Evolutionary conservation across 2,113 vertebrate genomes (phyloP).

Genomic region (Menura novaehollandiae): DNA sequence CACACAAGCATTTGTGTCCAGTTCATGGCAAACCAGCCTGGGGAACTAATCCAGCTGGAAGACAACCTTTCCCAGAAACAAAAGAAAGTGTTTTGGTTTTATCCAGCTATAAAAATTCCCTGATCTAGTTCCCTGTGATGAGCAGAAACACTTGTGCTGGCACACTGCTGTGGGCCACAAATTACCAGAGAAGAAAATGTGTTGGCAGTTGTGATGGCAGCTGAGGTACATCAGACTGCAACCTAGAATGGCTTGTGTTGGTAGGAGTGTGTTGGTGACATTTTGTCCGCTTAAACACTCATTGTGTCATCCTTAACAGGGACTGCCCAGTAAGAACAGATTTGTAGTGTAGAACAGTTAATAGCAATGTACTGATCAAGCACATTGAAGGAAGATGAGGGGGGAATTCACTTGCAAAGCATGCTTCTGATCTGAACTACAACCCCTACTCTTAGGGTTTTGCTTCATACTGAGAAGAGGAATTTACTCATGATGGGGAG

Average conservation of each 20-base stretch:
- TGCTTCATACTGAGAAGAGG: not conserved
- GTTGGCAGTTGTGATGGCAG: not conserved
- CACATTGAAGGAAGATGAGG: not conserved
- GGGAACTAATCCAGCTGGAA: not conserved
- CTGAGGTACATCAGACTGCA: not conserved
- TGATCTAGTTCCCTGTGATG: not conserved
- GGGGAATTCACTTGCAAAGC: not conserved
- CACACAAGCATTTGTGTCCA: not conserved
- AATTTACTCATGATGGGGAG: not conserved
- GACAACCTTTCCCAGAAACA: not conserved
- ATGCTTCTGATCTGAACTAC: not conserved
- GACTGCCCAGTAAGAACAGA: not conserved
- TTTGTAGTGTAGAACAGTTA: not conserved
- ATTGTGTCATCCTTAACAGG: not conserved
- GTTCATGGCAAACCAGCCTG: not conserved
- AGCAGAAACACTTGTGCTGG: not conserved
- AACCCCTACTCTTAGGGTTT: not conserved
- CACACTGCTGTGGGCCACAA: not conserved
- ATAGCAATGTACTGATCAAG: not conserved
- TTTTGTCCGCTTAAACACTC: not conserved
- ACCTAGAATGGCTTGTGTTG: not conserved
- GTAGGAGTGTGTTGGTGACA: not conserved
- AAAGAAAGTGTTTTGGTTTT: not conserved
- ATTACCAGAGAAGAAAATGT: not conserved
- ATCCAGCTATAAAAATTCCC: not conserved